A percentile compares a stretch with the other conserved stretches of the same genome.
Conservation (phyloP, 1,140 invertebrate genomes). For the Monomorium pharaonis region DNA sequence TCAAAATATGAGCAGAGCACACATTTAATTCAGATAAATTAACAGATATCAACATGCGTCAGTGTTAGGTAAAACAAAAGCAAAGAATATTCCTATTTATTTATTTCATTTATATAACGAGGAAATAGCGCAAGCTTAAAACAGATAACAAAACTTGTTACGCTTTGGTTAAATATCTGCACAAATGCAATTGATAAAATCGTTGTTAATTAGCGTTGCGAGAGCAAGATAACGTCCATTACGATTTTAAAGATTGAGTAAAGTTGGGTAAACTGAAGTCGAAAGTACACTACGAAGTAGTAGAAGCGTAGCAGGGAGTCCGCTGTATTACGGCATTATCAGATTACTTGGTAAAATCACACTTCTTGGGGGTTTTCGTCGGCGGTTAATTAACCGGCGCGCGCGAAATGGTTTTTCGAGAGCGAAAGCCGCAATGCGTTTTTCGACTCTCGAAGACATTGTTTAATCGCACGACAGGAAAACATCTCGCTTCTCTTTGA, state of each 20-base stretch:
- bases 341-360: conserved; percentile 44
- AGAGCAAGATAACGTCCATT: neutral
- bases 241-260: conserved; percentile 6
- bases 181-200: neutral
- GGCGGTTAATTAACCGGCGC: conserved; percentile 27
- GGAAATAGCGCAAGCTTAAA: neutral
- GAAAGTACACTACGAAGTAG: conserved; percentile 12
- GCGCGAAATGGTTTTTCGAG: conserved; percentile 23
- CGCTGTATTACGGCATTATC: conserved; percentile 13
- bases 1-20: no score
- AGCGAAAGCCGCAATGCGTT: conserved; percentile 26
- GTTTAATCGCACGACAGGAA: conserved; percentile 43
- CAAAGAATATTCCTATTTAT: neutral
- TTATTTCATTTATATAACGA: neutral
- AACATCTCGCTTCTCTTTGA: conserved; percentile 43
- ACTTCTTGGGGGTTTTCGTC: conserved; percentile 8
- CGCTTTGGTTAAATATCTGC: neutral
- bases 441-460: conserved; percentile 22
- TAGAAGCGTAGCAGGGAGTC: conserved; percentile 1
- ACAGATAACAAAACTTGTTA: neutral
- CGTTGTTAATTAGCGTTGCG: neutral
- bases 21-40: neutral
- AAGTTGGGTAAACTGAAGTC: conserved; percentile 24
- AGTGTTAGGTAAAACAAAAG: neutral
- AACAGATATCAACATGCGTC: neutral